phyloP scores from a whole-genome alignment of 2,888 invertebrate species.

The Griposia aprilina region DNA sequence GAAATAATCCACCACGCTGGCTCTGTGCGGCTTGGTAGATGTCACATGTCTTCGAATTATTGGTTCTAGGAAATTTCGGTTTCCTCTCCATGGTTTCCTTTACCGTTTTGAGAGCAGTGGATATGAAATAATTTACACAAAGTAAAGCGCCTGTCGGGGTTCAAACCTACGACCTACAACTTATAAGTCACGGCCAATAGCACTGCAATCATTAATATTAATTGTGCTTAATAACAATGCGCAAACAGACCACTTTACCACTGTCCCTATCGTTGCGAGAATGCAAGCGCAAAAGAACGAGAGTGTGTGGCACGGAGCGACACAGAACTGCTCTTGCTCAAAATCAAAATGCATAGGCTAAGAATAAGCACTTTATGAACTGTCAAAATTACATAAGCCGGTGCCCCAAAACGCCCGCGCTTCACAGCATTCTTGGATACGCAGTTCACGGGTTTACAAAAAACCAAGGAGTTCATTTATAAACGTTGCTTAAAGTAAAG shows the following conservation, averaged over 20 bases:
- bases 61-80: neutral
- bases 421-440: neutral
- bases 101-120: neutral
- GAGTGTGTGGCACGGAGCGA: neutral
- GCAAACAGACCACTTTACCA: neutral
- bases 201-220: neutral
- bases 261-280: neutral
- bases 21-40: neutral
- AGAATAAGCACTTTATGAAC: no score
- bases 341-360: no score
- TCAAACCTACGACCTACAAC: neutral
- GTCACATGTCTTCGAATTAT: neutral
- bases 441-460: neutral
- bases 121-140: neutral
- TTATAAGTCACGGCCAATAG: neutral
- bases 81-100: neutral
- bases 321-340: slow-evolving; percentile 4
- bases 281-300: neutral
- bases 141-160: neutral
- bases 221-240: slow-evolving; percentile 1
- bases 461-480: neutral
- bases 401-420: no score
- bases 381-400: no score
- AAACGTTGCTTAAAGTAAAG: no score
- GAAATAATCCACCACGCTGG: neutral